These are phyloP conservation scores for Luffia ferchaultella DNA, from an alignment of 2,888 invertebrate species.

Conservation along the genomic window DNA sequence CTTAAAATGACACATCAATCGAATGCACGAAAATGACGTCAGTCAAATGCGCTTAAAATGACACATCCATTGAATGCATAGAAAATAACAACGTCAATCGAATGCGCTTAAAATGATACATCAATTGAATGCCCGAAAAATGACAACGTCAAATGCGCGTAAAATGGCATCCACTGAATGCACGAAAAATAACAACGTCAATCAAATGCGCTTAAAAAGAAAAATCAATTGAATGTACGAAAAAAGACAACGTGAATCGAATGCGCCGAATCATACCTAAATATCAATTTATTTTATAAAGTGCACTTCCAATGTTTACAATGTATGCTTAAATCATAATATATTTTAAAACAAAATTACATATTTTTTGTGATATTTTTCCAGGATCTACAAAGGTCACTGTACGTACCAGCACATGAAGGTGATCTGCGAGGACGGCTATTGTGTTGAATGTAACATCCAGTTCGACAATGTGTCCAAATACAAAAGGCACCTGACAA, in stretches of 20 bases:
- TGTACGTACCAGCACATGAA: neutral
- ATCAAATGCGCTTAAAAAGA: too few relatives aligned
- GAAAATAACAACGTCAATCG: too few relatives aligned
- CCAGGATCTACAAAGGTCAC: neutral
- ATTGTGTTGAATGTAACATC: conserved; percentile 11
- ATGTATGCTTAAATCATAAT: neutral
- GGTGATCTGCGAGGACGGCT: conserved; percentile 1
- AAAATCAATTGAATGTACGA: neutral
- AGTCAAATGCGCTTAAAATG: too few relatives aligned
- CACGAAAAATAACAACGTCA: too few relatives aligned
- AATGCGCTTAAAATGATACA: too few relatives aligned
- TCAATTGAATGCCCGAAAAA: too few relatives aligned
- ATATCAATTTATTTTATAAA: neutral
- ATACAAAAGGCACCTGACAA: conserved; percentile 8
- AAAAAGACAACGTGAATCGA: neutral
- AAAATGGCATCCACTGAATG: too few relatives aligned
- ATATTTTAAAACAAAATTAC: neutral
- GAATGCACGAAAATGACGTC: too few relatives aligned
- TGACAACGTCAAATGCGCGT: too few relatives aligned
- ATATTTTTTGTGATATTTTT: neutral
- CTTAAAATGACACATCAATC: too few relatives aligned
- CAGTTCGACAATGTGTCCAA: conserved; percentile 8
- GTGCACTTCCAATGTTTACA: neutral
- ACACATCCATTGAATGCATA: too few relatives aligned
- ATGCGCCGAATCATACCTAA: neutral